Percentiles rank a stretch among this genome's conserved stretches.
Conservation (phyloP, 2,888 invertebrate genomes). For the Nezara viridula region DNA sequence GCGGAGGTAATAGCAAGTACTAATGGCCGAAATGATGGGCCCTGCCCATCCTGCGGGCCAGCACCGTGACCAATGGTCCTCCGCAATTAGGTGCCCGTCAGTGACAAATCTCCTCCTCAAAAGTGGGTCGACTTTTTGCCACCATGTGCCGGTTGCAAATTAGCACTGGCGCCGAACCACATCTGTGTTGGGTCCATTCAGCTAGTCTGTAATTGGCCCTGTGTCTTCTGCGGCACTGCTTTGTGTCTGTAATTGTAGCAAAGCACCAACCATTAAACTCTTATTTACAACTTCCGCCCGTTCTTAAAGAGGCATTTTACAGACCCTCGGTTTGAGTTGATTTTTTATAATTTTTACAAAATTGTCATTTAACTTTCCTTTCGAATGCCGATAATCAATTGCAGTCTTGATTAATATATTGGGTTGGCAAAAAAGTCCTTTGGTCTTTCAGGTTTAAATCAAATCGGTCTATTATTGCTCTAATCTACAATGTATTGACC, state of each 20-base stretch:
- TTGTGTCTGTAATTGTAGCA: conserved; percentile 41
- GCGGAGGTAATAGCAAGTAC: not conserved
- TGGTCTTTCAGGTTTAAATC: too few species aligned
- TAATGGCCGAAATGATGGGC: not conserved
- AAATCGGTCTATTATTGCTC: too few species aligned
- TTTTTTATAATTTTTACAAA: not conserved
- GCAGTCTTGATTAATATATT: too few species aligned
- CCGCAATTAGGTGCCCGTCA: conserved; percentile 11
- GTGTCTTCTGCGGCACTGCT: conserved; percentile 19
- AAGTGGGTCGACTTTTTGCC: conserved; percentile 4
- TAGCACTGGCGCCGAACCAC: conserved; percentile 22
- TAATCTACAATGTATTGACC: too few species aligned
- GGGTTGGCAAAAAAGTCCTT: too few species aligned
- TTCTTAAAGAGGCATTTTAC: not conserved
- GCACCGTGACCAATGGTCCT: not conserved
- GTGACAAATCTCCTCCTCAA: conserved; percentile 27
- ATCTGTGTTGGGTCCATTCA: conserved; percentile 24
- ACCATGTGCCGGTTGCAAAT: conserved; percentile 27
- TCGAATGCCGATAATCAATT: not conserved
- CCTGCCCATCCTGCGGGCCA: too few species aligned
- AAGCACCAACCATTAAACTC: conserved; percentile 22
- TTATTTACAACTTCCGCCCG: conserved; percentile 43
- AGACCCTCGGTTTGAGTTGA: not conserved
- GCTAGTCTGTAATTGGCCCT: conserved; percentile 39
- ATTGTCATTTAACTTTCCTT: not conserved